Base-by-base conservation (phyloP, 1,140 invertebrate genomes). In the Neuroterus valhalla region DNA sequence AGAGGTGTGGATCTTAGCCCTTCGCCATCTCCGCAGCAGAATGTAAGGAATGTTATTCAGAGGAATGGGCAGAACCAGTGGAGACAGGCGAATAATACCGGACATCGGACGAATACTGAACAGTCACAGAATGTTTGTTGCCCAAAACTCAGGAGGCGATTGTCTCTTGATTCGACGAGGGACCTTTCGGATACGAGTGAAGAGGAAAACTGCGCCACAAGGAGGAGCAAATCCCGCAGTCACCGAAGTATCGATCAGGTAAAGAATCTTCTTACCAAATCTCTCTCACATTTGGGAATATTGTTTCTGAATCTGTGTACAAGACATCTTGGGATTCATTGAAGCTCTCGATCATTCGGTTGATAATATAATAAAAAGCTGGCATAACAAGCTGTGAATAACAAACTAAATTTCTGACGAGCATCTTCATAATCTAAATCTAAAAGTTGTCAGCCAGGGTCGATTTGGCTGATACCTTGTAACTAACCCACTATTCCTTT, bases 101-200 rank as follows among this genome's bases (percentile, higher is more conserved):
- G 80, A 5, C 85, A 87, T 45, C 80, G 88, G 38, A 83, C 79
- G 15, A 84, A 83, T 62, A 73, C 78, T 8, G 89, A 90, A 19
- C 89, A 90, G 70, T 77, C 86, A 0, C 88, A 89, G 50, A 83
- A 78, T 23, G 76, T 85, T 19, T 86, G 86, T 17, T 87, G 87
- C 75, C 82, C 84, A 0, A 91, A 90, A 48, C 72, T 90, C 5
- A 84, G 94, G 79, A 86, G 94, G 67, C 89, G 94, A 19, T 87
- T 94, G 42, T 94, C 94, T 23, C 81, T 95, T n/a, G 94, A 95
- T 80, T 94, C 94, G 1, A 93, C 93, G 10, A 86, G 93, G 26
- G 94, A 94, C 62, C 85, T 94, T 11, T 94, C 93, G 0, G 94
- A 95, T 78, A 94, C 93, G 15, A 94, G 93, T 75, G 94, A 91